Evolutionary conservation across 2,888 invertebrate genomes (phyloP).

Genomic region (Linyphia triangularis): DNA sequence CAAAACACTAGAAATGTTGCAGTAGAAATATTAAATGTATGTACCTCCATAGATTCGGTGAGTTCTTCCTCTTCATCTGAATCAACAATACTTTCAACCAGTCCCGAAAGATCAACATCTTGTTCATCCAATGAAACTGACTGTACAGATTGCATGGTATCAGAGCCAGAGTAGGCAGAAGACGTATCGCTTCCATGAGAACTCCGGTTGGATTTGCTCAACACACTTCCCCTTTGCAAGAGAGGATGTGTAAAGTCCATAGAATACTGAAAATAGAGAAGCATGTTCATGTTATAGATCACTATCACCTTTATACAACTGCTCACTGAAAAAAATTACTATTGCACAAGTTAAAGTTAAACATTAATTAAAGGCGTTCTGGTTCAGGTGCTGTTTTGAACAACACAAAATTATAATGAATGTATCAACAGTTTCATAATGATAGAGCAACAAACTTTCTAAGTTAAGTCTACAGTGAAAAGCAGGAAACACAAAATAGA

Average conservation of each 20-base stretch:
- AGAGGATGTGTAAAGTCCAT: slow-evolving; percentile 73
- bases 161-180: slow-evolving; percentile 97
- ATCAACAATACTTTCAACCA: slow-evolving; percentile 96
- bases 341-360: too few relatives aligned
- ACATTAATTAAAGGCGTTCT: too few relatives aligned
- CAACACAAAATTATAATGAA: too few relatives aligned
- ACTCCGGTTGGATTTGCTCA: slow-evolving; percentile 87
- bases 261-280: slow-evolving; percentile 40
- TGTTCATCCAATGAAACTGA: slow-evolving; percentile 81
- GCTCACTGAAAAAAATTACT: too few relatives aligned
- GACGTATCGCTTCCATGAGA: slow-evolving; percentile 96
- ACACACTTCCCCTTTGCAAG: slow-evolving; percentile 82
- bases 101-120: slow-evolving; percentile 94
- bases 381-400: too few relatives aligned
- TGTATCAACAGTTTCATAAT: too few relatives aligned
- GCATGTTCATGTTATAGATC: too few relatives aligned
- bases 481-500: too few relatives aligned
- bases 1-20: too few relatives aligned
- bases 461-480: too few relatives aligned
- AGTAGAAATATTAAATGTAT: neutral
- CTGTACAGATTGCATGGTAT: slow-evolving; percentile 96
- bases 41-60: slow-evolving; percentile 83
- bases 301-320: too few relatives aligned
- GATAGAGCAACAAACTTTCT: too few relatives aligned
- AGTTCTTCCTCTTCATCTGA: slow-evolving; percentile 97